Evolutionary conservation across 2,888 invertebrate genomes (phyloP), one percentile per base, ranked within the genome.

Genomic region (Sipha maydis): DNA sequence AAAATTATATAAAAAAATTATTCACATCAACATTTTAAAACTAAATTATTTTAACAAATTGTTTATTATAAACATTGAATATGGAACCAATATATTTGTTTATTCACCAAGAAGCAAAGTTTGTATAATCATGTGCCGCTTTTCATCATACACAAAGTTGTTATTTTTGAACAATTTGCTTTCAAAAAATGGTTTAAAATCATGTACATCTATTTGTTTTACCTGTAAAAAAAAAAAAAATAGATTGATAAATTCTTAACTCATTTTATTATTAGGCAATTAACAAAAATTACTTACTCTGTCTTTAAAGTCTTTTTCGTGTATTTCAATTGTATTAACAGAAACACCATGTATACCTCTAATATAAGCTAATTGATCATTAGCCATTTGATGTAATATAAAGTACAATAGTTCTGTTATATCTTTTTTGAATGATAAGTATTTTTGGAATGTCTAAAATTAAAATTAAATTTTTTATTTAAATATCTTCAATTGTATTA

Each of bases 361-460:
- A 93, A 96, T 95, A 92, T 97, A 98, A 0, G 96, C 95, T 89
- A 98, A 93, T 91, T 98, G 97, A 92, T 99, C 99, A 91, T 97
- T 94, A 0, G 97, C 95, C 89, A 99, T 94, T 91, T 99, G 98
- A 38, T 98, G 96, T 85, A 99, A 93, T 90, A 99, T 96, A 92
- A 98, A 99, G 93, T 98, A 97, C 0, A 99, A 93, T 41, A 99
- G 93, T 92, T 99, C 99, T 91, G 98, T 97, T 93, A 98, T 97
- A 92, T 99, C 99, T 91, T 97, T 96, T 92, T 97, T 97, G 94
- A 96, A 99, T 0, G 96, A 93, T 79, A 99, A 93, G 93, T 98
- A 99, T 90, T 97, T 96, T 91, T 96, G 96, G 95, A 99, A 99
- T 91, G 96, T 96, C 96, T 97, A 93, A 93, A 90, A 91, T 90